A percentile compares a stretch with the other conserved stretches of the same genome.
phyloP scores from a whole-genome alignment of 2,113 vertebrate genomes.

The Myotis brandtii region DNA sequence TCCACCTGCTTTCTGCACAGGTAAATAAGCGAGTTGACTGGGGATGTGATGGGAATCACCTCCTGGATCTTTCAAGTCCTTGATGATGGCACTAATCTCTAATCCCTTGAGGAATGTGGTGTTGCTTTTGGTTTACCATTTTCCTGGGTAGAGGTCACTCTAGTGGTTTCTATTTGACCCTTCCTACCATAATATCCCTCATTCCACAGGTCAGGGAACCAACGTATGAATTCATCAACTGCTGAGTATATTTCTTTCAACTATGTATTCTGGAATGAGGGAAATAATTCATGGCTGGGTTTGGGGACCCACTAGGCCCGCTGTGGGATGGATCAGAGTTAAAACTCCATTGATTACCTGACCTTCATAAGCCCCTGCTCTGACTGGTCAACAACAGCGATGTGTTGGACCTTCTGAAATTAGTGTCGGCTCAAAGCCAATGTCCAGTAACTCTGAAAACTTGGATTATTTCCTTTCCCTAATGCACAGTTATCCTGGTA shows the following conservation, averaged over 20 bases:
- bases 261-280: neutral
- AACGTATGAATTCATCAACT: neutral
- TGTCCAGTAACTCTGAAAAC: neutral
- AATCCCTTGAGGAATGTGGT: neutral
- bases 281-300: neutral
- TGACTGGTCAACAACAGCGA: neutral
- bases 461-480: neutral
- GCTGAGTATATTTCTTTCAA: neutral
- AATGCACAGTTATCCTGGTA: too few relatives aligned
- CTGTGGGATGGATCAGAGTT: neutral
- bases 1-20: neutral
- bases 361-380: too few relatives aligned
- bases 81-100: neutral
- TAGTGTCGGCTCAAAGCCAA: neutral
- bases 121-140: neutral
- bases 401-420: neutral
- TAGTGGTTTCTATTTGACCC: neutral
- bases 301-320: neutral
- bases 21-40: neutral
- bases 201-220: neutral
- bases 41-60: neutral
- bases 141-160: neutral
- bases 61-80: neutral
- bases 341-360: too few relatives aligned
- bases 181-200: neutral